These are phyloP conservation scores for Eubasilissa splendida DNA, from an alignment of 2,888 invertebrate genomes.

Conservation along the genomic window DNA sequence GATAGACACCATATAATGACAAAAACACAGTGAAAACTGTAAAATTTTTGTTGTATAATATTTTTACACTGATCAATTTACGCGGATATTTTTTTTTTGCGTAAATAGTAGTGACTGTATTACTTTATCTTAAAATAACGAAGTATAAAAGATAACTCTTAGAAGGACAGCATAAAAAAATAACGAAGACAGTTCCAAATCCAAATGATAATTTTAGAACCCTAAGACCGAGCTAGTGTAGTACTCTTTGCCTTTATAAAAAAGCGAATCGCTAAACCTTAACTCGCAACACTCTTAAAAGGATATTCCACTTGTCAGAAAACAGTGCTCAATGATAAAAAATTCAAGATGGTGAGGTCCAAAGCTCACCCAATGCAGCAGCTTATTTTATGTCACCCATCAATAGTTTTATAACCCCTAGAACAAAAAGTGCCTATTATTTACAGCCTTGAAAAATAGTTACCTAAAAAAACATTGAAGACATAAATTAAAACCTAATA, in stretches of 20 bases:
- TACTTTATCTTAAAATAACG: too few species aligned
- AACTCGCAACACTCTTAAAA: constrained; percentile 41
- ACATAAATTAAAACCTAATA: too few species aligned
- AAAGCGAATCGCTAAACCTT: constrained; percentile 37
- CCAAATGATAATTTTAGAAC: constrained; percentile 44
- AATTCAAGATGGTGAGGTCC: constrained; percentile 42
- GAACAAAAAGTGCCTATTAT: too few species aligned
- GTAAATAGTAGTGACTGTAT: too few species aligned
- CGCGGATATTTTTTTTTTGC: too few species aligned
- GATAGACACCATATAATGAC: too few species aligned
- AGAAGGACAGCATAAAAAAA: constrained; percentile 5
- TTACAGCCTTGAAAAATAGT: too few species aligned
- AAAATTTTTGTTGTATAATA: too few species aligned
- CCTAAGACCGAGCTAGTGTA: constrained; percentile 30
- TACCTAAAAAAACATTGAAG: too few species aligned
- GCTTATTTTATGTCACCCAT: constrained; percentile 11
- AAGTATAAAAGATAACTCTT: background rate
- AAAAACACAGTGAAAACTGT: too few species aligned
- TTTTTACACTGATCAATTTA: too few species aligned
- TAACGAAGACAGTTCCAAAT: constrained; percentile 35
- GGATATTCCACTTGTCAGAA: constrained; percentile 51
- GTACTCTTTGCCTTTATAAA: constrained; percentile 12
- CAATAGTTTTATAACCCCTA: background rate
- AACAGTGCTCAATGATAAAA: constrained; percentile 29
- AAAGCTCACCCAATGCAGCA: constrained; percentile 11